Base-by-base conservation (phyloP, 2,797 vertebrate genomes). In the Sitta carolinensis region DNA sequence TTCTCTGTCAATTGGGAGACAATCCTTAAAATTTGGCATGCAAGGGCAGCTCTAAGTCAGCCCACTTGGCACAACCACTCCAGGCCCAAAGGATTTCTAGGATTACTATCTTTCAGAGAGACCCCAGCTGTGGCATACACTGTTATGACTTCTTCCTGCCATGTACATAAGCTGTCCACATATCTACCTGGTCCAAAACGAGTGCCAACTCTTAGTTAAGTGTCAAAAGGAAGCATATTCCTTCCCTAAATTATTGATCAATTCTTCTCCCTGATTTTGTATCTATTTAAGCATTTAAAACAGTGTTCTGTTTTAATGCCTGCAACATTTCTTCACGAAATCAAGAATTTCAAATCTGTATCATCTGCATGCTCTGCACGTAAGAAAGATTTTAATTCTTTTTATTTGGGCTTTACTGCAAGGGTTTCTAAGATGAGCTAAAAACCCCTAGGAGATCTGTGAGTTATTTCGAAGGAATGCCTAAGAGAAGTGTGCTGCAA, bases 11-110 rank as follows among this genome's bases (percentile, higher is more conserved):
- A 27, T 2, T 87, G 80, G 70, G 88, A 95, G 83, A 86, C 80
- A 86, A 86, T 68, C 43, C 83, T 83, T 88, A 52, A 86, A 94
- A 94, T 79, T 12, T 95, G 90, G 83, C 92, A 87, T 32, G 51
- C 88, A 70, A 88, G 42, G 67, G 61, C 38, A 69, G 63, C 74
- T 88, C 90, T 89, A 82, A 90, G 83, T 93, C 73, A 94, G 88
- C 83, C 80, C 80, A 84, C 74, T 95, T 90, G 88, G 96, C 91
- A 88, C 83, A 94, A 50, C 17, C 14, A 40, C 11, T 57, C 51
- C 77, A 91, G 54, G 67, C 95, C 83, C 95, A 88, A 90, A 95
- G 94, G 85, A 90, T 90, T 94, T 88, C 76, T 78, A 81, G 80
- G 73, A 94, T 94, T 94, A 69, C 90, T 52, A 9, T 87, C 67